These are phyloP conservation scores for Selenia dentaria DNA, from an alignment of 2,888 invertebrate species.

Conservation along the genomic window DNA sequence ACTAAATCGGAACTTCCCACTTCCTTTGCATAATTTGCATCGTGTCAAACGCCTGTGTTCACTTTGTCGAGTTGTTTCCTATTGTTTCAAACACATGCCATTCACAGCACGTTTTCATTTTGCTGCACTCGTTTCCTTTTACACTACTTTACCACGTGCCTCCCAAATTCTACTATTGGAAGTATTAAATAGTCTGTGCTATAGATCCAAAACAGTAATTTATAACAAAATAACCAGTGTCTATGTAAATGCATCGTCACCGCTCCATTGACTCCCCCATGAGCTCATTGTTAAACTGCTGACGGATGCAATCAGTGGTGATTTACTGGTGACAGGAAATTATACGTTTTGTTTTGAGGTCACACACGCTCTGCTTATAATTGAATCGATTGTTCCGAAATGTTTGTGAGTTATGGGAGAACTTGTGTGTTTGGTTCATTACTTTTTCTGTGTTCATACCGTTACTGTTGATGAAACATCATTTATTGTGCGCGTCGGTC, in stretches of 20 bases:
- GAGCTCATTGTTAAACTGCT: conserved; percentile 20
- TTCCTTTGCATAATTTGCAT: too few relatives aligned
- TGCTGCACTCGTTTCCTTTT: too few relatives aligned
- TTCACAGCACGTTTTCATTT: too few relatives aligned
- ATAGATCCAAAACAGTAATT: too few relatives aligned
- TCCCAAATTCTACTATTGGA: too few relatives aligned
- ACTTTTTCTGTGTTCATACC: background rate
- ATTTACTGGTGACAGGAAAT: conserved; percentile 26
- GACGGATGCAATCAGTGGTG: conserved; percentile 34
- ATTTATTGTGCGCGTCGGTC: too few relatives aligned
- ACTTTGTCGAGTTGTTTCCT: too few relatives aligned
- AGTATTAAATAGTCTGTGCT: too few relatives aligned
- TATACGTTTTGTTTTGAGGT: conserved; percentile 19
- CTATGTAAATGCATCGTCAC: conserved; percentile 4
- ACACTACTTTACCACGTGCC: too few relatives aligned
- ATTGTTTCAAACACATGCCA: too few relatives aligned
- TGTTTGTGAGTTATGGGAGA: background rate
- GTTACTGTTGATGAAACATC: background rate
- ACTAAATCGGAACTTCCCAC: too few relatives aligned
- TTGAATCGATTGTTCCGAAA: background rate
- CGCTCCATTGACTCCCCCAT: conserved; percentile 15
- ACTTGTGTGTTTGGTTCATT: background rate
- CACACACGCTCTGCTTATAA: conserved; percentile 1
- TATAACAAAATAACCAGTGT: background rate
- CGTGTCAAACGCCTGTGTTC: too few relatives aligned